Percentiles rank a stretch among this genome's conserved stretches.
Conservation (phyloP, 2,113 vertebrate genomes). For the Stegostoma tigrinum region DNA sequence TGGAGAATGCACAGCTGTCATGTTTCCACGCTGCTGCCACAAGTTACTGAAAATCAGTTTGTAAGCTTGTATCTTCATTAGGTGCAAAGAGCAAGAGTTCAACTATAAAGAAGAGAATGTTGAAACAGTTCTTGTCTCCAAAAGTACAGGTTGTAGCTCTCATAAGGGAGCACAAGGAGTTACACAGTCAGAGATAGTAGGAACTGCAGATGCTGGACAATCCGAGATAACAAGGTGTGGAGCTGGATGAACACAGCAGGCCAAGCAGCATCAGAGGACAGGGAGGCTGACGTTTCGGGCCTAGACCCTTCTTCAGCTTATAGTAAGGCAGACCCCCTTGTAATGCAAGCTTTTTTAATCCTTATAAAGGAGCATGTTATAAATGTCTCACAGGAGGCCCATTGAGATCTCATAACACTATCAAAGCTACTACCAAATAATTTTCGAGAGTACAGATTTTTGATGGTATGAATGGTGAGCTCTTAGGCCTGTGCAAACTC, state of each 20-base stretch:
- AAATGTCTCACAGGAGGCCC: neutral
- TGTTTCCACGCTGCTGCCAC: neutral
- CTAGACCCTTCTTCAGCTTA: no score
- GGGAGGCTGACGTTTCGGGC: no score
- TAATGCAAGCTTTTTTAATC: neutral
- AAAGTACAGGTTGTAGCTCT: neutral
- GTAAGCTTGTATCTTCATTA: neutral
- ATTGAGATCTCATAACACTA: neutral
- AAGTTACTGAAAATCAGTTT: neutral
- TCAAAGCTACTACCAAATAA: neutral
- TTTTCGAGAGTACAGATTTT: neutral
- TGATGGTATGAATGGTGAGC: neutral
- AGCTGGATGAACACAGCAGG: no score
- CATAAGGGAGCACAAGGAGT: neutral
- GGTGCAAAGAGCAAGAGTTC: neutral
- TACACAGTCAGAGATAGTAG: no score
- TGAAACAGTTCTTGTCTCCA: neutral
- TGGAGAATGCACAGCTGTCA: neutral
- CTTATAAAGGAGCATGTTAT: neutral
- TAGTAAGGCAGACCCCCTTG: neutral
- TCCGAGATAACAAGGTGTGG: no score
- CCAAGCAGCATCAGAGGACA: no score
- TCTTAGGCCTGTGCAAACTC: neutral
- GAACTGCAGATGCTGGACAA: no score
- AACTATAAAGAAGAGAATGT: neutral